Base-by-base conservation (phyloP, 2,113 vertebrate species). In the Trematocara stigmaticum region DNA sequence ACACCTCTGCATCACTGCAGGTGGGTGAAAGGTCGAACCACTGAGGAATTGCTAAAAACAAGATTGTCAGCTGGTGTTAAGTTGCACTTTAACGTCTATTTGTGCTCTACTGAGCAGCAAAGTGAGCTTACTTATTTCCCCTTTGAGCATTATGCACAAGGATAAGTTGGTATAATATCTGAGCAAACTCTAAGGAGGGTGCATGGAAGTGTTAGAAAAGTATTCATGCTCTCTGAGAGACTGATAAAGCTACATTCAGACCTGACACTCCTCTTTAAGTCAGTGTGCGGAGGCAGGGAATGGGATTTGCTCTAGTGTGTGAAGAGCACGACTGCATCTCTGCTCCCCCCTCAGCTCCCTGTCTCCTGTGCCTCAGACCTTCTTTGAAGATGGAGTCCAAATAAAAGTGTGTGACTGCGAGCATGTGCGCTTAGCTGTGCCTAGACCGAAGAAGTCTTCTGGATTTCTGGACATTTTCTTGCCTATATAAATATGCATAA, bases 321-420 rank as follows among this genome's bases (percentile, higher is more conserved):
- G 84, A 89, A 80, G 92, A 92, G 79, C 82, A 85, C 78, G 61
- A 91, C 91, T 83, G 82, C 66, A n/a, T 59, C 82, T 81, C 51
- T 56, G 15, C 71, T 66, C 85, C 64, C 71, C 82, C 83, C 89
- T 64, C 83, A 78, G 81, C 91, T 80, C 84, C 57, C 40, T 7
- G 83, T 89, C 93, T 91, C 87, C 83, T 86, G 92, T 49, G 92
- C 82, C 87, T 89, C 83, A 81, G 81, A 78, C 52, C 26, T 15
- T 66, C 91, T 95, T 96, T 95, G 92, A 93, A 93, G 87, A 85
- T 84, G 56, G 81, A 83, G 85, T 55, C 80, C 69, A 79, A 85
- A 81, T 85, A 86, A 82, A 64, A 52, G 10, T 81, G 69, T 66
- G 79, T 79, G 64, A 23, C 20, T 38, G 7, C 55, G 16, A 79